phyloP scores from a whole-genome alignment of 2,113 vertebrate species.

The Chlamydotis undulata region DNA sequence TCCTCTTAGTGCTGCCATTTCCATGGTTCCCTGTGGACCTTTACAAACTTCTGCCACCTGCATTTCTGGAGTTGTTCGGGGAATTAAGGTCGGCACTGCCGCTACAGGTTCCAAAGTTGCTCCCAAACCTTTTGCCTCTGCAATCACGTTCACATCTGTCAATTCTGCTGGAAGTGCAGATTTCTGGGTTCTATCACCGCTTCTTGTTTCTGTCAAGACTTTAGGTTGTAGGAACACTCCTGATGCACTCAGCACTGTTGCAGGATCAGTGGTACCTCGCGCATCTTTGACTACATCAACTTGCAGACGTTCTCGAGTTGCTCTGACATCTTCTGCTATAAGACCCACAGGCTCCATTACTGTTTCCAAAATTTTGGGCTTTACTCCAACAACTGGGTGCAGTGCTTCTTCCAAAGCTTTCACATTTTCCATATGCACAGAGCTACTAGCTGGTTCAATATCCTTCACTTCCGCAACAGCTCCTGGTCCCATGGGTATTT shows the following conservation, averaged over 20 bases:
- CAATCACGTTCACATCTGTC: neutral
- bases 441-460: neutral
- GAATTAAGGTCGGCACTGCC: rapidly evolving
- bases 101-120: neutral
- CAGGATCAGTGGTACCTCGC: neutral
- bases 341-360: neutral
- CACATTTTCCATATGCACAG: neutral
- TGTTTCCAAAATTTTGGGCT: neutral
- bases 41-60: neutral
- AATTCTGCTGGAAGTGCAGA: neutral
- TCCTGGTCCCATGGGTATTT: neutral
- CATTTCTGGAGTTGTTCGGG: neutral
- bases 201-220: neutral
- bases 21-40: neutral
- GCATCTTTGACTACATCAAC: neutral
- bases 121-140: neutral
- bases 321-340: neutral
- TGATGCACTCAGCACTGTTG: neutral
- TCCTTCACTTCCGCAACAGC: neutral
- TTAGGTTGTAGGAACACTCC: neutral
- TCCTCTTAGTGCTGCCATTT: neutral
- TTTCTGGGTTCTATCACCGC: neutral
- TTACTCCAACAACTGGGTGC: neutral
- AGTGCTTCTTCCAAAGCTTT: neutral
- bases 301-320: neutral